Conservation (phyloP, 2,113 vertebrate species). For the Macaca nemestrina region DNA sequence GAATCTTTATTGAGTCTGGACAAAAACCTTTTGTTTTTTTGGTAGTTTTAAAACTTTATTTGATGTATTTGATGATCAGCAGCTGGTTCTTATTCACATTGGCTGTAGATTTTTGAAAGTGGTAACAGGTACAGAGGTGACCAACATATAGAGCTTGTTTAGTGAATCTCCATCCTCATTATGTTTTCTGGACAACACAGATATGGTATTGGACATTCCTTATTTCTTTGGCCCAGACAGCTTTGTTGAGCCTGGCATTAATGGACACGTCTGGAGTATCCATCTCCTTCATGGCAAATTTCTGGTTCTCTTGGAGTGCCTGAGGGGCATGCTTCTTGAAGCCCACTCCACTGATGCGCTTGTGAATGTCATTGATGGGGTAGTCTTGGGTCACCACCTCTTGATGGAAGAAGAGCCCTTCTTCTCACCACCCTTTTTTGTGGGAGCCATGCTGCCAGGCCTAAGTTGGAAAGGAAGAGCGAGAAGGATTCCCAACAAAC, state of each 20-base stretch:
- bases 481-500: not conserved
- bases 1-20: not conserved
- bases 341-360: not conserved
- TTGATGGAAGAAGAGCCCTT: not conserved
- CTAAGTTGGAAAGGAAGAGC: not conserved
- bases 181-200: not conserved
- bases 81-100: not conserved
- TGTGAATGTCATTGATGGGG: not conserved
- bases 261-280: not conserved
- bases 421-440: not conserved
- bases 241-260: not conserved
- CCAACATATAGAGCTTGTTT: not conserved
- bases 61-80: not conserved
- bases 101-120: not conserved
- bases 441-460: not conserved
- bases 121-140: not conserved
- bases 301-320: not conserved
- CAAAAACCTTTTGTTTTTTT: not conserved
- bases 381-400: not conserved
- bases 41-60: not conserved
- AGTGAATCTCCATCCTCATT: not conserved
- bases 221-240: not conserved
- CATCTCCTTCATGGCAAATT: not conserved
- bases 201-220: not conserved
- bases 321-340: not conserved